These are phyloP conservation scores for Hypomecis atomaria DNA, from an alignment of 2,888 invertebrate species.

Conservation along the genomic window DNA sequence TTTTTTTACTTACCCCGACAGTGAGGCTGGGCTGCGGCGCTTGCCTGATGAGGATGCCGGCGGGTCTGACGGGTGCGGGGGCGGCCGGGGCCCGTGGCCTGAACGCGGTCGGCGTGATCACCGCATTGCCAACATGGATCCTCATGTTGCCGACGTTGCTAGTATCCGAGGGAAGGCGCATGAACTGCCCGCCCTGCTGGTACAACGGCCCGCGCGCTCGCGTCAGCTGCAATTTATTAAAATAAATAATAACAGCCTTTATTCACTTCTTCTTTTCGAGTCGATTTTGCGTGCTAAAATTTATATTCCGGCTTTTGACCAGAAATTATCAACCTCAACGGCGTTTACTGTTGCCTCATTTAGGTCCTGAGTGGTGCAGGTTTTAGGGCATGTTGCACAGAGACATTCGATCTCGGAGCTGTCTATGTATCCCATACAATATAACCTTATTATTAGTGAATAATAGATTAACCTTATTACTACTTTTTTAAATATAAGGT, in stretches of 20 bases:
- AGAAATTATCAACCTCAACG: too few relatives aligned
- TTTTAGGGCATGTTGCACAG: too few relatives aligned
- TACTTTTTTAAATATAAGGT: too few relatives aligned
- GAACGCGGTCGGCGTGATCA: conserved; percentile 45
- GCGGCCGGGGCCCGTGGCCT: conserved; percentile 38
- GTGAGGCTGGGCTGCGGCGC: neutral
- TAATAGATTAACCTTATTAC: too few relatives aligned
- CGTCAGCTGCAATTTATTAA: conserved; percentile 18
- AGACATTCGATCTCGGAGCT: too few relatives aligned
- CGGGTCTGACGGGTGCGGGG: conserved; percentile 4
- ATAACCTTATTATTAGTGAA: too few relatives aligned
- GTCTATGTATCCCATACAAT: too few relatives aligned
- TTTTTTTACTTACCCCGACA: conserved; percentile 20
- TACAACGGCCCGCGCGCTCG: conserved; percentile 19
- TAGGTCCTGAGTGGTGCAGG: too few relatives aligned
- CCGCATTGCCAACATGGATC: conserved; percentile 65
- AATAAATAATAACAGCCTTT: neutral
- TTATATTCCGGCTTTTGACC: too few relatives aligned
- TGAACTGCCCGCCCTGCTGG: conserved; percentile 16
- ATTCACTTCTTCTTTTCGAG: too few relatives aligned
- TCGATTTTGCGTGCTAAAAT: too few relatives aligned
- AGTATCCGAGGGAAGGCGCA: conserved; percentile 24
- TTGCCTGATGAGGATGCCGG: conserved; percentile 8
- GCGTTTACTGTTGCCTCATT: too few relatives aligned
- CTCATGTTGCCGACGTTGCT: conserved; percentile 31